Conservation (phyloP, 1,140 invertebrate genomes). For the Pollicipes pollicipes region DNA sequence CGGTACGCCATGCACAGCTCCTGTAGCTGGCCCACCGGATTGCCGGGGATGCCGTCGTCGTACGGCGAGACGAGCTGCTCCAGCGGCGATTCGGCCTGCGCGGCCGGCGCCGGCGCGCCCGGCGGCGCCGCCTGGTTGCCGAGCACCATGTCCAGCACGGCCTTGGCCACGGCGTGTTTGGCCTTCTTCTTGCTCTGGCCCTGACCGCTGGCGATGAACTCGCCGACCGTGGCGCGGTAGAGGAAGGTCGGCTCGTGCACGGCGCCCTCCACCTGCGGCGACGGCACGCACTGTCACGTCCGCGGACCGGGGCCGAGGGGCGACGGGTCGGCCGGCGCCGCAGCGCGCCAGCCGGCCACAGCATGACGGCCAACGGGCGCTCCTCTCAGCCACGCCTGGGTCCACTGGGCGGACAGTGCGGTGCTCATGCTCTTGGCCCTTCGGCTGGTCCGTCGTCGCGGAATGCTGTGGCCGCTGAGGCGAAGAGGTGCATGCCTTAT, state of each 20-base stretch:
- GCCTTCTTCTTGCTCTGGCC: conserved; percentile 93
- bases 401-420: too few relatives aligned
- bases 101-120: conserved; percentile 7
- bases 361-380: too few relatives aligned
- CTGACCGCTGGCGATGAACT: conserved; percentile 68
- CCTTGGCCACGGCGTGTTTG: conserved; percentile 82
- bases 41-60: conserved; percentile 35
- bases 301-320: too few relatives aligned
- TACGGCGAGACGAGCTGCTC: conserved; percentile 25
- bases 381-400: too few relatives aligned
- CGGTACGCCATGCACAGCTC: conserved; percentile 89
- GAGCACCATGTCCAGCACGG: conserved; percentile 50
- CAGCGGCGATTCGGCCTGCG: background rate
- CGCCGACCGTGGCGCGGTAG: conserved; percentile 75
- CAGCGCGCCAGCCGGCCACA: too few relatives aligned
- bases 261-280: conserved; percentile 51
- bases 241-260: conserved; percentile 92
- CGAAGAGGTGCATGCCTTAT: too few relatives aligned
- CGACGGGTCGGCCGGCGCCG: too few relatives aligned
- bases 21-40: conserved; percentile 87
- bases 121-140: conserved; percentile 14
- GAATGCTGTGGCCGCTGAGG: too few relatives aligned
- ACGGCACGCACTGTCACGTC: too few relatives aligned
- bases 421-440: too few relatives aligned
- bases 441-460: too few relatives aligned